Conservation (phyloP, 2,888 invertebrate species). For the Aleiodes alternator region DNA sequence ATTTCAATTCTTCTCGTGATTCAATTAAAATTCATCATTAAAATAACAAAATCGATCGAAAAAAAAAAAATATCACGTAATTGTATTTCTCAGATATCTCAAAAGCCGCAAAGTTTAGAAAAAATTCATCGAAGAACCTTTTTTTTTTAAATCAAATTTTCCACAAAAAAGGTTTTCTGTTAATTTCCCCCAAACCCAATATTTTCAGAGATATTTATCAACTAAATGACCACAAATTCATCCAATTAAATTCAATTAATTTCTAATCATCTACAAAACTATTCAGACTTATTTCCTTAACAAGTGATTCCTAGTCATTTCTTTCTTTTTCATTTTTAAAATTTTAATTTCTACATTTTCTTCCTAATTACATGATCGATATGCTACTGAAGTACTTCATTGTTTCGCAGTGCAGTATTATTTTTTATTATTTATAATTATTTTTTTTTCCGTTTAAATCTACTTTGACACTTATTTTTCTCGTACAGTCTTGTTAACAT, state of each 20-base stretch:
- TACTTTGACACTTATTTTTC: slow-evolving; percentile 70
- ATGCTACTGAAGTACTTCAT: slow-evolving; percentile 17
- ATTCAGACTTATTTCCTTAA: slow-evolving; percentile 42
- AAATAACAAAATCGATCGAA: too few species aligned
- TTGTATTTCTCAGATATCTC: too few species aligned
- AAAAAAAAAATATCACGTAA: too few species aligned
- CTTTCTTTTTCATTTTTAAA: background rate
- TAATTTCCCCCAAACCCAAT: too few species aligned
- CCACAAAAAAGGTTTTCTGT: too few species aligned
- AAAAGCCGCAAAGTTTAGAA: too few species aligned
- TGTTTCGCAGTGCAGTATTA: slow-evolving; percentile 20
- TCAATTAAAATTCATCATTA: too few species aligned
- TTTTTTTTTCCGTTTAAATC: slow-evolving; percentile 38
- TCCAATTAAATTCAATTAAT: background rate
- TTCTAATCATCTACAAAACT: slow-evolving; percentile 29
- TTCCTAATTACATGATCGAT: slow-evolving; percentile 1
- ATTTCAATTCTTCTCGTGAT: too few species aligned
- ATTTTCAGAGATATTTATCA: too few species aligned
- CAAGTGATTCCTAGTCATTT: background rate
- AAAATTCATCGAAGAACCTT: too few species aligned
- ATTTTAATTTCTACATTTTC: slow-evolving; percentile 5
- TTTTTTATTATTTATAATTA: background rate
- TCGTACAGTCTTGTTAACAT: slow-evolving; percentile 66
- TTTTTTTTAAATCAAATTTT: too few species aligned
- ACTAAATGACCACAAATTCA: too few species aligned